phyloP scores from a whole-genome alignment of 2,797 vertebrate genomes.

The Phrynocephalus forsythii region DNA sequence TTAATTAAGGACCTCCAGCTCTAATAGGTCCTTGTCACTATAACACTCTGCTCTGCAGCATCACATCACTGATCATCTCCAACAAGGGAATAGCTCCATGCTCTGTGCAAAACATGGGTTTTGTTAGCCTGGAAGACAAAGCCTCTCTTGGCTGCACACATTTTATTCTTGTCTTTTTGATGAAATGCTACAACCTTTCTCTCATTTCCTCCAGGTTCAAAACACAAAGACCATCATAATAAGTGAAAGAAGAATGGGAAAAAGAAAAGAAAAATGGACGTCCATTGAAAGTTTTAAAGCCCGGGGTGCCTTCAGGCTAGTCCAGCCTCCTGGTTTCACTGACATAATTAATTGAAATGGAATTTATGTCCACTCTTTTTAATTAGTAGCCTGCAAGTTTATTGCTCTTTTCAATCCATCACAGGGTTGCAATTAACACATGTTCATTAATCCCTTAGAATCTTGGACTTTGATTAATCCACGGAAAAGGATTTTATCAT shows the following conservation, averaged over 20 bases:
- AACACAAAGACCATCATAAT: slow-evolving; percentile 13
- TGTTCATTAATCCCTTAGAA: slow-evolving; percentile 31
- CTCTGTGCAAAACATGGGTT: slow-evolving; percentile 38
- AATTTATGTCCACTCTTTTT: neutral
- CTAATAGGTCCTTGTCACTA: too few species aligned
- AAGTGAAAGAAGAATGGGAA: slow-evolving; percentile 49
- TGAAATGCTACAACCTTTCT: slow-evolving; percentile 28
- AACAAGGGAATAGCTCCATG: neutral
- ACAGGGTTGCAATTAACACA: slow-evolving; percentile 36
- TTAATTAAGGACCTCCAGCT: neutral
- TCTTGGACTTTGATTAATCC: slow-evolving; percentile 46
- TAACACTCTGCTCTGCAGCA: neutral
- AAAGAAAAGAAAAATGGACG: slow-evolving; percentile 50
- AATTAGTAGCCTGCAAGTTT: slow-evolving; percentile 5
- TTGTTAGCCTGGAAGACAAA: slow-evolving; percentile 64
- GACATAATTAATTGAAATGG: slow-evolving; percentile 43
- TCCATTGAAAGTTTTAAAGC: neutral
- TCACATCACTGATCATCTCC: neutral
- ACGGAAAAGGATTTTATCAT: slow-evolving; percentile 11
- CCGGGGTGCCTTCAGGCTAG: neutral
- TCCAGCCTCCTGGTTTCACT: slow-evolving; percentile 23
- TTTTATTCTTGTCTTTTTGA: slow-evolving; percentile 57
- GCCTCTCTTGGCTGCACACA: slow-evolving; percentile 56
- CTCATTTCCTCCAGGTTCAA: slow-evolving; percentile 59
- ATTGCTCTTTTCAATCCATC: slow-evolving; percentile 31